A percentile compares a stretch with the other conserved stretches of the same genome.
These are phyloP conservation scores for Leucoma salicis DNA, from an alignment of 2,888 invertebrate species.

Conservation along the genomic window DNA sequence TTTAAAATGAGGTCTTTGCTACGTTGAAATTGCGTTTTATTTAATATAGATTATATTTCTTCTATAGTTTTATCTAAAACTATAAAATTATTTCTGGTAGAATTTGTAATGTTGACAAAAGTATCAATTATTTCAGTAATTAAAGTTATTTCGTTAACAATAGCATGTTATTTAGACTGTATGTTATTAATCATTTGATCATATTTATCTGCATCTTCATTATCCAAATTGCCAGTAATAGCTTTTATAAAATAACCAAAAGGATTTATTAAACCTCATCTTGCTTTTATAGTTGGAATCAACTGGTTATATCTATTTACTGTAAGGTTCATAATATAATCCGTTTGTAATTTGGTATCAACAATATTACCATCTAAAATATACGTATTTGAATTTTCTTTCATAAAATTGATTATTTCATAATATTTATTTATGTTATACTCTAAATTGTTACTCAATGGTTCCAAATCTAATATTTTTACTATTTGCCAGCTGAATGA, in stretches of 20 bases:
- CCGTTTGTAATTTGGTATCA: not conserved
- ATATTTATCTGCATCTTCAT: slow-evolving; percentile 24
- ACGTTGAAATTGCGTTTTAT: slow-evolving; percentile 2
- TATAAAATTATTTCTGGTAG: slow-evolving; percentile 12
- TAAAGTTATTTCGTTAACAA: slow-evolving; percentile 16
- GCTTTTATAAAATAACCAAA: not conserved
- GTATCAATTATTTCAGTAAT: slow-evolving; percentile 1
- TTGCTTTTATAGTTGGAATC: slow-evolving; percentile 13
- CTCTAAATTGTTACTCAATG: not conserved
- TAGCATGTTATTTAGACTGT: slow-evolving; percentile 11
- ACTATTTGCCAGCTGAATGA: not conserved
- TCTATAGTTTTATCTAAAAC: slow-evolving; percentile 10
- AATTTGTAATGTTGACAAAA: slow-evolving; percentile 4
- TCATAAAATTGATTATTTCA: not conserved
- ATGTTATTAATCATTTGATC: slow-evolving; percentile 17
- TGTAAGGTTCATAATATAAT: not conserved
- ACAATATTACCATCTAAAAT: slow-evolving; percentile 1
- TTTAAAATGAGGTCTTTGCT: slow-evolving; percentile 4
- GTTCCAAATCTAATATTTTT: not conserved
- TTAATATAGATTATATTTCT: slow-evolving; percentile 13
- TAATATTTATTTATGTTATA: slow-evolving; percentile 1
- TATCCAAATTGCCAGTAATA: slow-evolving; percentile 30
- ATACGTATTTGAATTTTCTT: not conserved
- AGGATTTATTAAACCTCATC: not conserved
- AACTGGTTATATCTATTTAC: slow-evolving; percentile 10